Base-by-base conservation (phyloP, 2,888 invertebrate genomes). In the Pseudococcus jackbeardsleyi region DNA sequence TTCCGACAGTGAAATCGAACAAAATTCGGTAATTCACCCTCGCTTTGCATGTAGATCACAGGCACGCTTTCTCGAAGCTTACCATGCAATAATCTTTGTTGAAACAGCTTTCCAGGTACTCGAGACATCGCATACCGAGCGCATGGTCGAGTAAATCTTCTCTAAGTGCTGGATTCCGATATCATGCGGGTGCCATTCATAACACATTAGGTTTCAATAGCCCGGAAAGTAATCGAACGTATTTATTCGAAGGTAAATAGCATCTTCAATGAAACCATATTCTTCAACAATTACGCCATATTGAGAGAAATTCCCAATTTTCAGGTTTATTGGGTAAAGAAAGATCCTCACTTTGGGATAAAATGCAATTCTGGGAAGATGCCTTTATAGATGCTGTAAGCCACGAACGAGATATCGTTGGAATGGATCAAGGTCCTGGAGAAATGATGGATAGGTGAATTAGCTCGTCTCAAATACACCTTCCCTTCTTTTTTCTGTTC, bases 351-450 rank as follows among this genome's bases (percentile, higher is more conserved):
- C 92, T 99, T 48, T 99, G 99, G 99, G 99, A 99, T 92, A 98
- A 99, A 93, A 97, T 98, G 96, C 98, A 98, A 91, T 99, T 99
- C 92, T 99, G 99, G 99, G 99, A 99, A 92, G 99, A 99, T 91
- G 96, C 98, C 0, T 99, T 99, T 91, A 93, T 99, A 88, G 99
- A 99, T 92, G 98, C 99, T 0, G 99, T 99, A 1, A 94, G 94
- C 33, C 99, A 99, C 92, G 99, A 99, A 91, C 93, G 99, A 33
- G 99, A 99, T 91, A 97, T 99, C 95, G 97, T 99, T 90, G 98
- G 99, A 88, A 99, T 99, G 99, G 99, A 99, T 93, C 99, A 99
- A 93, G 98, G 99, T 26, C 98, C 99, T 54, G 95, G 96, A 88
- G 99, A 99, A 93, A 99, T 99, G 99, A 98, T 99, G 97, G 99